Evolutionary conservation across 2,888 invertebrate species (phyloP).

Genomic region (Oligia strigilis): DNA sequence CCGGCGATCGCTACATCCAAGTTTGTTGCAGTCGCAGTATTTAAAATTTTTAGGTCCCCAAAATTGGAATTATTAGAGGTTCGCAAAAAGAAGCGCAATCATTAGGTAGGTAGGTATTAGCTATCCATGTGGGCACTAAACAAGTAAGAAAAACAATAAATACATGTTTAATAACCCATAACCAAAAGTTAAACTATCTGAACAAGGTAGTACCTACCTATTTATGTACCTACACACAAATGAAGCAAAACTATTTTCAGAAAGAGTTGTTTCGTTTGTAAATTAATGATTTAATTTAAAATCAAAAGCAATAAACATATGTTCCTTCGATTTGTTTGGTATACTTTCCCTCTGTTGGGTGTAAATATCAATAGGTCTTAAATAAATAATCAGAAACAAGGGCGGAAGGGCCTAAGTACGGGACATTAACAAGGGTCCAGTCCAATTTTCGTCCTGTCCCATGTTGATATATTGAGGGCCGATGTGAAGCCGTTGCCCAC

Average conservation of each 20-base stretch:
- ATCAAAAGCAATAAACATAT: conserved; percentile 42
- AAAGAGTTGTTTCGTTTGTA: not conserved
- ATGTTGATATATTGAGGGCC: conserved; percentile 89
- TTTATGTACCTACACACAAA: not conserved
- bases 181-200: not conserved
- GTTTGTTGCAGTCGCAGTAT: not conserved
- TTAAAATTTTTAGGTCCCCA: not conserved
- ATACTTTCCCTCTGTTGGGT: conserved; percentile 70
- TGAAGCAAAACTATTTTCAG: not conserved
- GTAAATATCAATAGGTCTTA: conserved; percentile 86
- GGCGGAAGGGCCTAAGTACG: conserved; percentile 87
- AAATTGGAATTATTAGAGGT: not conserved
- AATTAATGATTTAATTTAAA: conserved; percentile 38
- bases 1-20: not conserved
- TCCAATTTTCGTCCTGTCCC: conserved; percentile 90
- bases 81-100: too few species aligned
- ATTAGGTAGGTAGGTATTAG: too few species aligned
- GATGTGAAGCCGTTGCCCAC: conserved; percentile 76
- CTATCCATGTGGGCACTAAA: not conserved
- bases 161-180: not conserved
- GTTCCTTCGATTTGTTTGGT: conserved; percentile 64
- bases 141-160: not conserved
- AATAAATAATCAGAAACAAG: conserved; percentile 89
- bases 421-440: conserved; percentile 90
- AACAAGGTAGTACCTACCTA: not conserved